Percentiles rank a stretch among this genome's conserved stretches.
Conservation (phyloP, 2,797 vertebrate species). For the Novumbra hubbsi region DNA sequence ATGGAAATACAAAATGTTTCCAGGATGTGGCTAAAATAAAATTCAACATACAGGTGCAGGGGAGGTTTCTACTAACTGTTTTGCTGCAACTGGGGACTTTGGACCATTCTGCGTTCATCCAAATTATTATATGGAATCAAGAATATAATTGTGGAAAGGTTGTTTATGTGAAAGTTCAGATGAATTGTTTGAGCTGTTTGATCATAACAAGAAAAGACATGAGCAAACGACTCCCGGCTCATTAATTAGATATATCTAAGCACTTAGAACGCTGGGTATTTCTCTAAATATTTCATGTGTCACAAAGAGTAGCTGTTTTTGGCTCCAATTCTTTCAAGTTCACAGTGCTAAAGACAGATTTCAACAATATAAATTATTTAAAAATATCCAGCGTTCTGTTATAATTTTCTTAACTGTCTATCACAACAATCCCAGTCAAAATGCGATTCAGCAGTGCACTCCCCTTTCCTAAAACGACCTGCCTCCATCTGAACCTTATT, state of each 20-base stretch:
- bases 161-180: slow-evolving; percentile 9
- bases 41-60: too few relatives aligned
- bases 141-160: slow-evolving; percentile 14
- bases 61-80: too few relatives aligned
- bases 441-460: too few relatives aligned
- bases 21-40: too few relatives aligned
- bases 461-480: too few relatives aligned
- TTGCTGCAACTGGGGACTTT: too few relatives aligned
- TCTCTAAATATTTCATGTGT: slow-evolving; percentile 64
- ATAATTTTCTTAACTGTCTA: neutral
- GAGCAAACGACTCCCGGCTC: slow-evolving; percentile 47
- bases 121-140: neutral
- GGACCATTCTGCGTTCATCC: too few relatives aligned
- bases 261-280: slow-evolving; percentile 63
- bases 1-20: too few relatives aligned
- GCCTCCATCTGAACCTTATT: too few relatives aligned
- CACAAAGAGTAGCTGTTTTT: slow-evolving; percentile 30
- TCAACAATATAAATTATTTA: neutral
- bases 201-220: slow-evolving; percentile 41
- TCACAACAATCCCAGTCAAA: neutral
- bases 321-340: neutral
- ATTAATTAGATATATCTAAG: slow-evolving; percentile 69
- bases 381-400: neutral
- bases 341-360: neutral
- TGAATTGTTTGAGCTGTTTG: slow-evolving; percentile 35